phyloP scores from a whole-genome alignment of 1,140 invertebrate species.

The Gonioctena quinquepunctata region DNA sequence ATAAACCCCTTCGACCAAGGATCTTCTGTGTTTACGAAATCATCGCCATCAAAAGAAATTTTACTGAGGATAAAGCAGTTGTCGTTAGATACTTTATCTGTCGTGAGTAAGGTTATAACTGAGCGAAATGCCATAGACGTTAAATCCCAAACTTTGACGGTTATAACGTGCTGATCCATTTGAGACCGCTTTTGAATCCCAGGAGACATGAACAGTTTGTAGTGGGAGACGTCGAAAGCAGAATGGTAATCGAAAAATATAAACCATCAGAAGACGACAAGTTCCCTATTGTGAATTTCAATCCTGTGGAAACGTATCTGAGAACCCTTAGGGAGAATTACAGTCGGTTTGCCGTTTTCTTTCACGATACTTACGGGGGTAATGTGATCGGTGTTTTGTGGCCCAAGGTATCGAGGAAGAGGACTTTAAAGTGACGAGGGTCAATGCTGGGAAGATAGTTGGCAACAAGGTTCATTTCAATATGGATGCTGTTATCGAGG shows the following conservation, averaged over 20 bases:
- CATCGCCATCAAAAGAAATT: constrained; percentile 63
- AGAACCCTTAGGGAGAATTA: constrained; percentile 74
- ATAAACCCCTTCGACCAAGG: constrained; percentile 76
- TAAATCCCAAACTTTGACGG: constrained; percentile 64
- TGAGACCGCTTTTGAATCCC: constrained; percentile 65
- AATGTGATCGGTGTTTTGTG: constrained; percentile 79
- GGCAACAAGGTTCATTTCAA: constrained; percentile 63
- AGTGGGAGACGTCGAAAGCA: constrained; percentile 27
- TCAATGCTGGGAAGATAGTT: constrained; percentile 58
- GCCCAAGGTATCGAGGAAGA: constrained; percentile 65
- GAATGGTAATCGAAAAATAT: constrained; percentile 42
- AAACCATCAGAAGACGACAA: constrained; percentile 35
- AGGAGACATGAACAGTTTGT: constrained; percentile 57
- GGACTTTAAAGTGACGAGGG: constrained; percentile 72
- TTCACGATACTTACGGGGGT: constrained; percentile 85
- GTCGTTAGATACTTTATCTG: constrained; percentile 66
- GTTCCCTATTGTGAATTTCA: constrained; percentile 76
- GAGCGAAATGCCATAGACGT: constrained; percentile 49
- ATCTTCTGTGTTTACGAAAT: constrained; percentile 68
- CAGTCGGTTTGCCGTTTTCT: constrained; percentile 81
- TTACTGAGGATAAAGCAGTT: constrained; percentile 69
- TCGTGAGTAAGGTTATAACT: constrained; percentile 59
- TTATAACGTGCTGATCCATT: constrained; percentile 78
- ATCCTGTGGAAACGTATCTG: constrained; percentile 76
- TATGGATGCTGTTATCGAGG: constrained; percentile 70